Evolutionary conservation across 2,113 vertebrate species (phyloP).

Genomic region (Zosterops lateralis): DNA sequence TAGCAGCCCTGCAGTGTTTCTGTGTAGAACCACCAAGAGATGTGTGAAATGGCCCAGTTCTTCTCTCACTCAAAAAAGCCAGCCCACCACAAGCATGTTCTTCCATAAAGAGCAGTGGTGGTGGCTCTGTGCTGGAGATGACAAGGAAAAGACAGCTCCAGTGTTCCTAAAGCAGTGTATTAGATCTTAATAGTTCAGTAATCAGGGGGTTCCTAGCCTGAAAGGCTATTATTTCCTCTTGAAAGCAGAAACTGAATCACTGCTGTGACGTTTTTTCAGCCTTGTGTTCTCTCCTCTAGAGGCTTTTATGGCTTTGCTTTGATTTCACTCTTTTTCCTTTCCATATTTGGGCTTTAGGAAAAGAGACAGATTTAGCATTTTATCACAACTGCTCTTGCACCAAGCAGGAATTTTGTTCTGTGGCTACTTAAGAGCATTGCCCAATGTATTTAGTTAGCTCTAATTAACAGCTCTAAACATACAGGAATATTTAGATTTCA

Average conservation of each 20-base stretch:
- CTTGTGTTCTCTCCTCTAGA: background rate
- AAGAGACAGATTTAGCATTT: background rate
- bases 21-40: background rate
- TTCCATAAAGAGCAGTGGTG: background rate
- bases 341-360: background rate
- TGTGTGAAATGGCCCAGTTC: background rate
- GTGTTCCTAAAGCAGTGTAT: background rate
- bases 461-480: background rate
- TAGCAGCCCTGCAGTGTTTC: background rate
- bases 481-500: background rate
- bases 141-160: background rate
- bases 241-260: background rate
- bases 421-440: background rate
- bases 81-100: background rate
- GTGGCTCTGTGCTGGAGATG: background rate
- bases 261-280: background rate
- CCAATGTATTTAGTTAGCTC: background rate
- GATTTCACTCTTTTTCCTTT: background rate
- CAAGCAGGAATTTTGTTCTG: background rate
- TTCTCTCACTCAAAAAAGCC: background rate
- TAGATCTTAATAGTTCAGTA: background rate
- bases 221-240: background rate
- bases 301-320: background rate
- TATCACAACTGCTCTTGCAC: background rate
- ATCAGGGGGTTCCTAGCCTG: background rate